Base-by-base conservation (phyloP, 2,888 invertebrate species). In the Seira ritae region DNA sequence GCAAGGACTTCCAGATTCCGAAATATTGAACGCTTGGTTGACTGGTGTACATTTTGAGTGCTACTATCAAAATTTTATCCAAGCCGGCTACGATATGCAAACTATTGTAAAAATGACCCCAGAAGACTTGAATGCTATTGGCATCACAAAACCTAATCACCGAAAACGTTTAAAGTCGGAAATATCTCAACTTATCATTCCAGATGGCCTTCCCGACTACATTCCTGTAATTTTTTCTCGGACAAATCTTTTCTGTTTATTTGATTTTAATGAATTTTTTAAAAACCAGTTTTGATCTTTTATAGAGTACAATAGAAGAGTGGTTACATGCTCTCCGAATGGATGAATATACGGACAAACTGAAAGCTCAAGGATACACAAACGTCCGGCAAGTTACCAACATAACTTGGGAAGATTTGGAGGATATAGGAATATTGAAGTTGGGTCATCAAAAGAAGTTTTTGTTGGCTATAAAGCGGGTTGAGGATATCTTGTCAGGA, bases 41-140 rank as follows among this genome's bases (percentile, higher is more conserved):
- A 94, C 96, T 83, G 97, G 98, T 90, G 93, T 99, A 62, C 96
- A 96, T 90, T 97, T 97, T 92, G 98, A 97, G 90, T 97, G 98
- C 91, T 99, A 99, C 92, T 96, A 96, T 88, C 94, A 96, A 69
- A 93, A 98, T 81, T 99, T 99, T 91, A 94, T 97, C 86, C 94
- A 96, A 62, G 98, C 98, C 15, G 99, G 99, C 50, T 99, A 99
- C 91, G 99, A 99, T 92, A 94, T 99, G 92, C 96, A 97, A 24
- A 99, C 99, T 0, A 97, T 99, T 90, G 96, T 98, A n/a, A 93
- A 98, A 89, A 98, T 99, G 98, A 99, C 99, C 15, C 99, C 99
- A 0, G 98, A 99, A 92, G 94, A 94, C 90, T 90, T 94, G 87
- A 93, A 93, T 42, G 93, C 93, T 23, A 93, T 94, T 87, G 94